Percentiles rank a stretch among this genome's conserved stretches.
phyloP scores from a whole-genome alignment of 2,888 invertebrate genomes.

The Agonum fuliginosum region DNA sequence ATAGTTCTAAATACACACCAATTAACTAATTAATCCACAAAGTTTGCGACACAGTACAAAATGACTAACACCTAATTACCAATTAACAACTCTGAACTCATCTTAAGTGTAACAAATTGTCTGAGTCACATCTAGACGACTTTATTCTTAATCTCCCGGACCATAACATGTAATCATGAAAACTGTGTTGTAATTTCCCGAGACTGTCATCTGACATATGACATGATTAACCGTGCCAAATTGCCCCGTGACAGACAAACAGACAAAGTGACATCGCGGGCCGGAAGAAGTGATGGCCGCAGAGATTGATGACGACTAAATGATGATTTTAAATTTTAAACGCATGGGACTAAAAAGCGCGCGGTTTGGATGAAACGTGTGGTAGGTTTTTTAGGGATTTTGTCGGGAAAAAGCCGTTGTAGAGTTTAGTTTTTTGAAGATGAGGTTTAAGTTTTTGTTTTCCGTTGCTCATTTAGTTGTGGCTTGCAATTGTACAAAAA shows the following conservation, averaged over 20 bases:
- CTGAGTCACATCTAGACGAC: conserved; percentile 4
- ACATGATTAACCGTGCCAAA: conserved; percentile 46
- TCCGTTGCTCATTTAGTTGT: too few species aligned
- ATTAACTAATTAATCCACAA: too few species aligned
- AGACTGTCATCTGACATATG: conserved; percentile 19
- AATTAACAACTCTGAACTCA: not conserved
- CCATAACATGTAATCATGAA: conserved; percentile 34
- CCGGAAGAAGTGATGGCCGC: not conserved
- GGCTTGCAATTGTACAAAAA: too few species aligned
- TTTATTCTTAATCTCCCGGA: conserved; percentile 5
- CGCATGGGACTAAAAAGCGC: not conserved
- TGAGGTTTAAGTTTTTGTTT: too few species aligned
- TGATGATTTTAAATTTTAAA: conserved; percentile 5
- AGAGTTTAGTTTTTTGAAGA: too few species aligned
- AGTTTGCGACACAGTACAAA: too few species aligned
- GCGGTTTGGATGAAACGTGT: too few species aligned
- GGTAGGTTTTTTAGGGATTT: not conserved
- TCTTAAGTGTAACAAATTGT: not conserved
- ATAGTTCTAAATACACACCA: too few species aligned
- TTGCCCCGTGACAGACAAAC: conserved; percentile 9
- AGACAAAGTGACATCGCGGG: not conserved
- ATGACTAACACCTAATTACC: not conserved
- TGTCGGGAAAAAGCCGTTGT: not conserved
- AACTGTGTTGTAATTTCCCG: conserved; percentile 3
- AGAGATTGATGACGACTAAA: conserved; percentile 21